These are phyloP conservation scores for Ia io DNA, from an alignment of 2,113 vertebrate genomes.

Conservation along the genomic window DNA sequence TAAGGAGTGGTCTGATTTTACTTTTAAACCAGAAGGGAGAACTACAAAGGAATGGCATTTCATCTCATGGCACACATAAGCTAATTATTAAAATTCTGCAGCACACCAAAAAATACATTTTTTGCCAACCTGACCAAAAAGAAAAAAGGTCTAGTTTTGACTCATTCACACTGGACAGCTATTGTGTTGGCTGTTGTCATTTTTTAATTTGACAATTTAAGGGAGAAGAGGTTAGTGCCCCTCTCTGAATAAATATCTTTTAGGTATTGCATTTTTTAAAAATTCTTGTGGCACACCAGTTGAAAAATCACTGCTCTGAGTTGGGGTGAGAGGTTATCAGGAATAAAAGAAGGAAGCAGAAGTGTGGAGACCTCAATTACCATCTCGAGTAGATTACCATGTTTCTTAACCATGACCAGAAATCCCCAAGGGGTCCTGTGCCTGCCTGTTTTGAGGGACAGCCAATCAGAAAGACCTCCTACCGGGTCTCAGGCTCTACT, in stretches of 20 bases:
- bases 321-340: neutral
- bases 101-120: neutral
- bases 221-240: neutral
- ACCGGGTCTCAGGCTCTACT: neutral
- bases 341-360: neutral
- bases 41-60: neutral
- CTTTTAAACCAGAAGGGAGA: conserved; percentile 30
- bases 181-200: neutral
- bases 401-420: neutral
- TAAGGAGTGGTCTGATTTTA: conserved; percentile 5
- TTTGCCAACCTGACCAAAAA: neutral
- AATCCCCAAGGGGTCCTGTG: neutral
- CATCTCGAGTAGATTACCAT: neutral
- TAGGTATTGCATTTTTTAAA: neutral
- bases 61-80: neutral
- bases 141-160: neutral
- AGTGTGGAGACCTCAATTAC: neutral
- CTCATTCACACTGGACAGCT: neutral
- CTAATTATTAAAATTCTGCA: neutral
- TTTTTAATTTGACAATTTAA: neutral
- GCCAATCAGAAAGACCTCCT: neutral
- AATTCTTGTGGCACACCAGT: neutral
- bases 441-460: neutral
- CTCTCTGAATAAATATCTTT: neutral
- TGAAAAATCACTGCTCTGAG: neutral